Conservation (phyloP, 1,140 invertebrate species). For the Zaprionus capensis region DNA sequence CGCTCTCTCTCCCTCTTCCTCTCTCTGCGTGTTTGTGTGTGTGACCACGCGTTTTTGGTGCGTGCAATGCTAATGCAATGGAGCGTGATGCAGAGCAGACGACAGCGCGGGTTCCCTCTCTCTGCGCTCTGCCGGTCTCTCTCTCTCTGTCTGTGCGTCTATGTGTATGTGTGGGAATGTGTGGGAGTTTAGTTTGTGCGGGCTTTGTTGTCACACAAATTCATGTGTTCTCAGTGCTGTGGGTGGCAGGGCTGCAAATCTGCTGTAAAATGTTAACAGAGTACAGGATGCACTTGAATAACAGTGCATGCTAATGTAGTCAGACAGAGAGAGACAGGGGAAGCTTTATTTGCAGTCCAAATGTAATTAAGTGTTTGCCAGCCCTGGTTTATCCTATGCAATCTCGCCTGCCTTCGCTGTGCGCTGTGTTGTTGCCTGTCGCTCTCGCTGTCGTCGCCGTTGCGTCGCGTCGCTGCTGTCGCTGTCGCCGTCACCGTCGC, state of each 20-base stretch:
- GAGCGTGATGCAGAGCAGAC: conserved; percentile 42
- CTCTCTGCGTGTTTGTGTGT: not conserved
- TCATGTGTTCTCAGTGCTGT: conserved; percentile 36
- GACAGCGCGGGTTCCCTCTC: conserved; percentile 25
- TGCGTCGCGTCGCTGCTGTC: conserved; percentile 14
- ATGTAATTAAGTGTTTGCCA: conserved; percentile 5
- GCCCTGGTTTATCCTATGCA: conserved; percentile 46
- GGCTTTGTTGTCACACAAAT: conserved; percentile 46
- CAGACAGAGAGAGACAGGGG: not conserved
- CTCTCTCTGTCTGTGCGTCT: not conserved
- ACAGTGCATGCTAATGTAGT: not conserved
- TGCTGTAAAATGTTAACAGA: not conserved
- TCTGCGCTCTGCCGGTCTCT: conserved; percentile 18
- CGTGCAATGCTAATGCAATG: conserved; percentile 76
- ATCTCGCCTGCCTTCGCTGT: conserved; percentile 29
- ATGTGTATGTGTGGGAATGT: conserved; percentile 16
- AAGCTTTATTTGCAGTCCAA: not conserved
- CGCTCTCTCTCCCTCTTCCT: not conserved
- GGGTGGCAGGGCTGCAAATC: conserved; percentile 33
- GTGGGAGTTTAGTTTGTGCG: conserved; percentile 46
- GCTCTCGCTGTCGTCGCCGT: conserved; percentile 23
- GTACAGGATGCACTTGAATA: not conserved
- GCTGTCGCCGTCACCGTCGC: conserved; percentile 23
- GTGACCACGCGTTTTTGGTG: conserved; percentile 72
- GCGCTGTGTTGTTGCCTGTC: conserved; percentile 15